Evolutionary conservation across 2,888 invertebrate species (phyloP), one percentile per base, ranked within the genome.

Genomic region (Pharmacophagus antenor): DNA sequence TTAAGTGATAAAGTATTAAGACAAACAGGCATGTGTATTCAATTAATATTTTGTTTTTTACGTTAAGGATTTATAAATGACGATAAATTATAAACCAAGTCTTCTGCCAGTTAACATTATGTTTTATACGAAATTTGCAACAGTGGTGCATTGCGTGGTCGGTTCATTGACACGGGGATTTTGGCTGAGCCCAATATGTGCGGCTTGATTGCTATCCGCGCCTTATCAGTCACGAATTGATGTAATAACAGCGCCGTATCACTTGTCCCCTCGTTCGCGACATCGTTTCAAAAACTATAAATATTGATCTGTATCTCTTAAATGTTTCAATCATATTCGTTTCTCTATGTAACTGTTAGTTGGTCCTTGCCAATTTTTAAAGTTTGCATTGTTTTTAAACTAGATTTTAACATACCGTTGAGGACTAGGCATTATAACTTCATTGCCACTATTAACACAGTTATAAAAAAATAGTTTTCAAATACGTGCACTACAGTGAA

Each of bases 221-320:
- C 71, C 73, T 82, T 86, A 88, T 86, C 87, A 84, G 80, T 79
- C 79, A 80, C 76, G 79, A 80, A 86, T 85, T 84, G 84, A 82
- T 85, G 85, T 83, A 82, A 85, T 85, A 85, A 82, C 79, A 49
- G 8, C 44, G 72, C 69, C 70, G 69, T 85, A 83, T 83, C 84
- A 76, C 72, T 71, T 73, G 73, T 72, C 74, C 79, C 75, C 74
- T 70, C 66, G 56, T 47, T 42, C 62, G 62, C 63, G 65, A 64
- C 65, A 65, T 60, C 60, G 57, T 63, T 65, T 64, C 69, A 72
- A 54, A 21, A 59, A 53, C 15, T 46, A 22, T 46, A 47, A 62
- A 48, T 55, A 59, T 46, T 54, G 23, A 52, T 58, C 20, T 49
- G 42, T 50, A 60, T 25, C n/a, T 23, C 20, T 10, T 18, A 4